These are phyloP conservation scores for Tragelaphus oryx DNA, from an alignment of 2,797 vertebrate genomes.

Conservation along the genomic window DNA sequence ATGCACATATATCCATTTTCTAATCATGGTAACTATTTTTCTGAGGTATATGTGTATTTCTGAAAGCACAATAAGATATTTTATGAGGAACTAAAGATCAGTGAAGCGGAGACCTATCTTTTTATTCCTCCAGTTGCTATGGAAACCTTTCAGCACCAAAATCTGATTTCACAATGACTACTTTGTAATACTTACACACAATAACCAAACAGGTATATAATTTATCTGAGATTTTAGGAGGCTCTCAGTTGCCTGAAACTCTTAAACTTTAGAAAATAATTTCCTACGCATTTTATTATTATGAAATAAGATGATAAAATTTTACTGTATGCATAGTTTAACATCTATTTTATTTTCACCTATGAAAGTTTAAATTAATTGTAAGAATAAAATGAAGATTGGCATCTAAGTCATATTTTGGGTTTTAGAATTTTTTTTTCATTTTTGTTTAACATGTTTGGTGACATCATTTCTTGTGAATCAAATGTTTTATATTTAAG, in stretches of 20 bases:
- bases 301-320: background rate
- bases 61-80: background rate
- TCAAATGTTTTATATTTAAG: background rate
- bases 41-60: background rate
- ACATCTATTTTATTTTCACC: background rate
- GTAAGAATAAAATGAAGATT: background rate
- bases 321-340: background rate
- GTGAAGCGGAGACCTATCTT: background rate
- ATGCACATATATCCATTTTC: background rate
- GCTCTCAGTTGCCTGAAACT: background rate
- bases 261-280: constrained; percentile 11
- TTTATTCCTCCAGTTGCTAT: background rate
- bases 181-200: background rate
- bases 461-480: background rate
- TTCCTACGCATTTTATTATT: background rate
- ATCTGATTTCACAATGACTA: background rate
- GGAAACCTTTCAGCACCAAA: background rate
- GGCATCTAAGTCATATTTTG: background rate
- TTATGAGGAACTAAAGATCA: background rate
- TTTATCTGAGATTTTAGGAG: constrained; percentile 41
- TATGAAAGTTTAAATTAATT: background rate
- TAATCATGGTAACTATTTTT: background rate
- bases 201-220: background rate
- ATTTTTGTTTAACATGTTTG: background rate
- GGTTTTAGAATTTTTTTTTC: background rate